phyloP scores from a whole-genome alignment of 1,140 invertebrate species.

The Panagrolaimus sp. region DNA sequence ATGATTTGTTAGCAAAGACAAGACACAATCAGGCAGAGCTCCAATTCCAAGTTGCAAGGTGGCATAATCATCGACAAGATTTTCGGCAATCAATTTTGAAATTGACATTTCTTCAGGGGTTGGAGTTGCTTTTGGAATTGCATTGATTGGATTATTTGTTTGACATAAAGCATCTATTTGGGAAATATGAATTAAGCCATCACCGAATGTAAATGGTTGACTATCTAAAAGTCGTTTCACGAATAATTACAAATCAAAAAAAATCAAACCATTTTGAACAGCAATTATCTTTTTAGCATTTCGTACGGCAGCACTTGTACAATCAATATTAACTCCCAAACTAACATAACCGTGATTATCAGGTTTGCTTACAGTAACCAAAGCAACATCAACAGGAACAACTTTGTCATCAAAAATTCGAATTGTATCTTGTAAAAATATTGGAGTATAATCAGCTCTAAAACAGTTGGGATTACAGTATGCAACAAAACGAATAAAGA shows the following conservation, averaged over 20 bases:
- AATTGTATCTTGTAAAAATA: constrained; percentile 86
- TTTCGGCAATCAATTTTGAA: constrained; percentile 78
- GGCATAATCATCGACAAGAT: constrained; percentile 80
- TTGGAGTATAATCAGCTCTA: constrained; percentile 77
- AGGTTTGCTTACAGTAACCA: constrained; percentile 80
- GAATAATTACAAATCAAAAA: constrained; percentile 36
- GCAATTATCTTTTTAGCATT: constrained; percentile 79
- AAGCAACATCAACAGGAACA: constrained; percentile 75
- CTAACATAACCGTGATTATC: constrained; percentile 73
- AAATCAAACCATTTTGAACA: constrained; percentile 60
- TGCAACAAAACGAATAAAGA: constrained; percentile 17
- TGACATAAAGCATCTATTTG: constrained; percentile 80
- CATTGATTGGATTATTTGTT: constrained; percentile 62
- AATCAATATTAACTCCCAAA: constrained; percentile 84
- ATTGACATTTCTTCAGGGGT: constrained; percentile 69
- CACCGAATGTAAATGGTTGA: constrained; percentile 84
- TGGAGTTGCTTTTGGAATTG: constrained; percentile 67
- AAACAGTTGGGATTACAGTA: constrained; percentile 25
- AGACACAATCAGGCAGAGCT: constrained; percentile 77
- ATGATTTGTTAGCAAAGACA: constrained; percentile 73
- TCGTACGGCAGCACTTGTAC: constrained; percentile 74
- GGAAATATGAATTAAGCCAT: constrained; percentile 78
- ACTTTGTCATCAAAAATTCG: constrained; percentile 76
- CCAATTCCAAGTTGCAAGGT: constrained; percentile 91
- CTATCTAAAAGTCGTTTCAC: constrained; percentile 70